phyloP scores from a whole-genome alignment of 2,797 vertebrate genomes.

The Phrynocephalus vlangalii region DNA sequence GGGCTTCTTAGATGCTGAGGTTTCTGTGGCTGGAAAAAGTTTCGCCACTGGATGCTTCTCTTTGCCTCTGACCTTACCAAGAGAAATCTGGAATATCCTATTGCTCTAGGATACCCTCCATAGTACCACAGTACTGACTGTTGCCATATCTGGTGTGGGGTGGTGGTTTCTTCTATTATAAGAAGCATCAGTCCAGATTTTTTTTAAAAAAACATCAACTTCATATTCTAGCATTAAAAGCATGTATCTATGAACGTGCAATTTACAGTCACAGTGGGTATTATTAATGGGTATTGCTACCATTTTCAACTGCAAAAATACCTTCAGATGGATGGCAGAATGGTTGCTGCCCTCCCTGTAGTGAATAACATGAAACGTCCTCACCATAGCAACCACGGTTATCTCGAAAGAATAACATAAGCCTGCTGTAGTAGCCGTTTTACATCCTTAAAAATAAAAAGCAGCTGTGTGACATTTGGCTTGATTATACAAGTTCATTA shows the following conservation, averaged over 20 bases:
- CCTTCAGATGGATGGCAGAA: slow-evolving; percentile 52
- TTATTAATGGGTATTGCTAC: slow-evolving; percentile 46
- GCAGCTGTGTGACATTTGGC: slow-evolving; percentile 56
- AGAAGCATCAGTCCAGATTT: not conserved
- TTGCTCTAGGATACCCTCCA: no score
- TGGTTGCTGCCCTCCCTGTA: slow-evolving; percentile 60
- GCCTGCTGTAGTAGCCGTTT: slow-evolving; percentile 70
- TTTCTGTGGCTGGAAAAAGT: no score
- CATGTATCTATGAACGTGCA: not conserved
- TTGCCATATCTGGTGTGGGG: no score
- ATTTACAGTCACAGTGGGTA: not conserved
- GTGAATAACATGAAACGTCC: slow-evolving; percentile 73
- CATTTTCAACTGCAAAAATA: slow-evolving; percentile 68
- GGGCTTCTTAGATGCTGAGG: no score
- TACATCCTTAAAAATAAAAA: slow-evolving; percentile 70
- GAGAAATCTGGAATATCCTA: no score
- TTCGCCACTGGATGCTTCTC: no score
- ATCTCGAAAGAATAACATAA: slow-evolving; percentile 75
- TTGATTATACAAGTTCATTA: slow-evolving; percentile 70
- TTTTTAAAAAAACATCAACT: fast-evolving
- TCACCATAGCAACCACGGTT: slow-evolving; percentile 77
- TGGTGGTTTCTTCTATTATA: slow-evolving; percentile 10
- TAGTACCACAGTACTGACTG: no score
- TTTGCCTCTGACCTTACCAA: no score
- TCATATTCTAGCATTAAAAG: slow-evolving; percentile 1